Evolutionary conservation across 2,888 invertebrate genomes (phyloP).

Genomic region (Drosophila setosimentum): DNA sequence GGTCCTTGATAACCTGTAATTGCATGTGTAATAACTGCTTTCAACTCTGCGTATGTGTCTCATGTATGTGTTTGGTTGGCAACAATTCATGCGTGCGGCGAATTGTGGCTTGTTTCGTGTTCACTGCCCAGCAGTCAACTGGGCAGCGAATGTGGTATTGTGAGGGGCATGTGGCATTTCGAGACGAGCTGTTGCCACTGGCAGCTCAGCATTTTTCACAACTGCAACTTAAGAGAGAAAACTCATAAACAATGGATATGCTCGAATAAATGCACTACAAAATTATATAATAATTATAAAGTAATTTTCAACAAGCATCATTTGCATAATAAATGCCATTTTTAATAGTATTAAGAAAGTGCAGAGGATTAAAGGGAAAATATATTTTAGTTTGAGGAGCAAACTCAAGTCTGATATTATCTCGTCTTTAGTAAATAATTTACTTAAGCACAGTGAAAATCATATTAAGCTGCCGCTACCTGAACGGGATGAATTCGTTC

Average conservation of each 20-base stretch:
- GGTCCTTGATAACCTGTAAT: slow-evolving; percentile 52
- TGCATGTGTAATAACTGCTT: slow-evolving; percentile 47
- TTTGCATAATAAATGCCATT: neutral
- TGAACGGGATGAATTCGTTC: slow-evolving; percentile 9
- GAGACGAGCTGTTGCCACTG: slow-evolving; percentile 18
- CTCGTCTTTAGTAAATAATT: slow-evolving; percentile 6
- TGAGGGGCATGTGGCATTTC: neutral
- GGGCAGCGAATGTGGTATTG: neutral
- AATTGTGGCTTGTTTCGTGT: slow-evolving; percentile 24
- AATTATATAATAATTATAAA: neutral
- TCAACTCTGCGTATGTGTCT: slow-evolving; percentile 15
- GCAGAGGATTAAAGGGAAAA: neutral
- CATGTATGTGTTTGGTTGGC: slow-evolving; percentile 43
- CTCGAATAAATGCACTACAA: neutral
- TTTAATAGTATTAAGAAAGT: neutral
- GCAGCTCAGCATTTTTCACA: slow-evolving; percentile 14
- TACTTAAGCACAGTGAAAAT: slow-evolving; percentile 5
- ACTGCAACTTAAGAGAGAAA: slow-evolving; percentile 1
- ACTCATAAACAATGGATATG: neutral
- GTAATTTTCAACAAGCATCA: neutral
- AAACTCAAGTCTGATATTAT: neutral
- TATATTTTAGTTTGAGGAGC: neutral
- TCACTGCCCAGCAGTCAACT: slow-evolving; percentile 16
- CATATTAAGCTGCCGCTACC: neutral
- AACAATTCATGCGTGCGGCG: slow-evolving; percentile 46